These are phyloP conservation scores for Tipula confusa DNA, from an alignment of 2,888 invertebrate species.

Conservation along the genomic window DNA sequence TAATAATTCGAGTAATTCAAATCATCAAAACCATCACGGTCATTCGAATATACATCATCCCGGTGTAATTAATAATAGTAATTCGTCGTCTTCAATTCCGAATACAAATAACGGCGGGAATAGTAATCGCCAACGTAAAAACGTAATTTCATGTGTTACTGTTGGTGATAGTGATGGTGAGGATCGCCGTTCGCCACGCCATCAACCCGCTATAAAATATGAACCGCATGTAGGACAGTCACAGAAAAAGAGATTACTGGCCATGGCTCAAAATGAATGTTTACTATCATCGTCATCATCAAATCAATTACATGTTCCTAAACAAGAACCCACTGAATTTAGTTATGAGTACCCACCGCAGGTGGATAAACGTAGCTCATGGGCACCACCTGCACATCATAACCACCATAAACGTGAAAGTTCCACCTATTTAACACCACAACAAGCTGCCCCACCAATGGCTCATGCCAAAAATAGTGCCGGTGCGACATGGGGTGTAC, in stretches of 20 bases:
- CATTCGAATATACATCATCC: slow-evolving; percentile 33
- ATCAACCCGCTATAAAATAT: slow-evolving; percentile 46
- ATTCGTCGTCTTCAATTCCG: slow-evolving; percentile 36
- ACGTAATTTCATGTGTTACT: slow-evolving; percentile 74
- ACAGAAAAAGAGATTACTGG: slow-evolving; percentile 83
- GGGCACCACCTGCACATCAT: slow-evolving; percentile 51
- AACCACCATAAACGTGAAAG: slow-evolving; percentile 49
- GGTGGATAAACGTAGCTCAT: slow-evolving; percentile 48
- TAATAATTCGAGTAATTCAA: slow-evolving; percentile 31
- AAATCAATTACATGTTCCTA: slow-evolving; percentile 47
- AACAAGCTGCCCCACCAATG: slow-evolving; percentile 46
- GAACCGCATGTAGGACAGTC: slow-evolving; percentile 61
- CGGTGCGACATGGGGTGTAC: slow-evolving; percentile 47
- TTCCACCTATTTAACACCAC: slow-evolving; percentile 41
- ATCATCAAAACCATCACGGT: slow-evolving; percentile 7
- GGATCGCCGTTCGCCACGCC: slow-evolving; percentile 52
- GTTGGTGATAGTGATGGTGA: slow-evolving; percentile 72
- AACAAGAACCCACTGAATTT: slow-evolving; percentile 50
- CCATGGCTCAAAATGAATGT: slow-evolving; percentile 78
- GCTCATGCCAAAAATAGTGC: slow-evolving; percentile 49
- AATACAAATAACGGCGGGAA: slow-evolving; percentile 31
- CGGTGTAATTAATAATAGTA: slow-evolving; percentile 38
- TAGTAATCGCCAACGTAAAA: slow-evolving; percentile 55
- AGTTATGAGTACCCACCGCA: slow-evolving; percentile 45
- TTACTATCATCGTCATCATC: slow-evolving; percentile 54